phyloP scores from a whole-genome alignment of 2,888 invertebrate species.

The Acrocyrtus sp. region DNA sequence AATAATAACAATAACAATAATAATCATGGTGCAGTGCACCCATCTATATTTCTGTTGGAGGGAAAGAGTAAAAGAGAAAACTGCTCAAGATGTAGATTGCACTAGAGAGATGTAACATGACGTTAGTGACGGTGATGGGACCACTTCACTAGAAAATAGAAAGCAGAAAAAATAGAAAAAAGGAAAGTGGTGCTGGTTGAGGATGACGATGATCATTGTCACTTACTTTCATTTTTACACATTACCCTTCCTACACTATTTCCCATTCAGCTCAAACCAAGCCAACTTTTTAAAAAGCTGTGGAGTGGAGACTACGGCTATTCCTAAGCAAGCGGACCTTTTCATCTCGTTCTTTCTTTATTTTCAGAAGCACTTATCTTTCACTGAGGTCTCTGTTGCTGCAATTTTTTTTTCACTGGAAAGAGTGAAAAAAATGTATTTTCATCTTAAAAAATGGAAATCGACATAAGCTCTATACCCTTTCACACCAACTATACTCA shows the following conservation, averaged over 20 bases:
- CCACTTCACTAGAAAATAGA: too few relatives aligned
- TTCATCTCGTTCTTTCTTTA: not conserved
- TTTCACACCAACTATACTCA: too few relatives aligned
- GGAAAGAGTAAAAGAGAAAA: too few relatives aligned
- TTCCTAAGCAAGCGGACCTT: constrained; percentile 20
- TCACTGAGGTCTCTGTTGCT: constrained; percentile 10
- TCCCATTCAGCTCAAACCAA: too few relatives aligned
- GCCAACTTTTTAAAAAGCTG: constrained; percentile 3
- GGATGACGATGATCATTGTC: constrained; percentile 25
- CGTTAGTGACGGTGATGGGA: constrained; percentile 4
- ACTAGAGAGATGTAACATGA: too few relatives aligned
- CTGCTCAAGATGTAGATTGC: too few relatives aligned
- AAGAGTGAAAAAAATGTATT: not conserved
- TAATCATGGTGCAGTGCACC: constrained; percentile 33
- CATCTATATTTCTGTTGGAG: not conserved
- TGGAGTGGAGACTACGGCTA: too few relatives aligned
- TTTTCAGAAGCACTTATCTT: constrained; percentile 25
- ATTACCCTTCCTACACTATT: too few relatives aligned
- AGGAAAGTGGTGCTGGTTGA: too few relatives aligned
- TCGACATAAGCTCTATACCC: constrained; percentile 4
- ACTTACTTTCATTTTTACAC: constrained; percentile 13
- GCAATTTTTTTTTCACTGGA: constrained; percentile 3
- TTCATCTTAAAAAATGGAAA: constrained; percentile 17
- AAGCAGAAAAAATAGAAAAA: too few relatives aligned
- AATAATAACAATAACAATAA: constrained; percentile 54